Conservation (phyloP, 2,113 vertebrate species). For the Onychorhynchus coronatus region DNA sequence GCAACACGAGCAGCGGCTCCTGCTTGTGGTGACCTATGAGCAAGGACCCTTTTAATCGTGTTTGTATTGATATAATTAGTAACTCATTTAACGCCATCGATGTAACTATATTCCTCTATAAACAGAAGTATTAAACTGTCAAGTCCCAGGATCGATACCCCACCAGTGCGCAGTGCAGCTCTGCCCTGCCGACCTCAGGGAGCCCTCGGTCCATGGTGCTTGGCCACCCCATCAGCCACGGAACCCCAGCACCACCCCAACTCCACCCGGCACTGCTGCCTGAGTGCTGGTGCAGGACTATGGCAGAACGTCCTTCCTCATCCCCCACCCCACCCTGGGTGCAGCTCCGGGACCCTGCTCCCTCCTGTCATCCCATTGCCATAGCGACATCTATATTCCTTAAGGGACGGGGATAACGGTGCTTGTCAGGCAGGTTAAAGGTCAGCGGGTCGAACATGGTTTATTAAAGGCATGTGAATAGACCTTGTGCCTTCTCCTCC, state of each 20-base stretch:
- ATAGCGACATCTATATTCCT: neutral
- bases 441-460: neutral
- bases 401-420: slow-evolving; percentile 11
- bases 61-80: slow-evolving; percentile 76
- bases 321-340: neutral
- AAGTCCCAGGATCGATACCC: slow-evolving; percentile 8
- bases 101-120: slow-evolving; percentile 73
- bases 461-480: neutral
- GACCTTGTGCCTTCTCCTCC: neutral
- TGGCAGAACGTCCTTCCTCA: too few relatives aligned
- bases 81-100: slow-evolving; percentile 71
- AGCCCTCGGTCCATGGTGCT: rapidly evolving
- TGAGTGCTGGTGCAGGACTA: neutral
- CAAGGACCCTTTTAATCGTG: slow-evolving; percentile 70
- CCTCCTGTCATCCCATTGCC: neutral
- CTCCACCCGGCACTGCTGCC: rapidly evolving
- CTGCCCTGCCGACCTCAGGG: rapidly evolving
- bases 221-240: rapidly evolving
- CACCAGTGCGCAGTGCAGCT: rapidly evolving
- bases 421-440: slow-evolving; percentile 36
- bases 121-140: slow-evolving; percentile 73
- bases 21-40: slow-evolving; percentile 58
- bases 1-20: neutral
- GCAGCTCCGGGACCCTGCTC: neutral
- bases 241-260: neutral